Conservation (phyloP, 2,113 vertebrate species). For the Pseudopodoces humilis region DNA sequence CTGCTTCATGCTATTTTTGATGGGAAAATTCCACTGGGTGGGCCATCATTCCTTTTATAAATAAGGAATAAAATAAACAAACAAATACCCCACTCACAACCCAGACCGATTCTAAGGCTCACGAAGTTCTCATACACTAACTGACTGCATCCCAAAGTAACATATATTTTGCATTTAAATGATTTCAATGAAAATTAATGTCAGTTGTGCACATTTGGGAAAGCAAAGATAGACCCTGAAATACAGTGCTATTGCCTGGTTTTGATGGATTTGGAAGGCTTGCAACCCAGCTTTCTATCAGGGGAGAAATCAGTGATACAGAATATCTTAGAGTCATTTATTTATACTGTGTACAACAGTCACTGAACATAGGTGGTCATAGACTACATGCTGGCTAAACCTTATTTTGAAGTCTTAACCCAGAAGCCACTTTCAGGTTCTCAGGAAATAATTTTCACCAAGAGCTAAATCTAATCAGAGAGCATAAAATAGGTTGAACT, state of each 20-base stretch:
- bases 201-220: constrained; percentile 22
- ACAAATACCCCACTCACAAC: constrained; percentile 33
- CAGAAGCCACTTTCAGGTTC: background rate
- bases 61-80: constrained; percentile 55
- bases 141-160: background rate
- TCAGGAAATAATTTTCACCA: constrained; percentile 28
- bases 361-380: background rate
- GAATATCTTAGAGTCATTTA: background rate
- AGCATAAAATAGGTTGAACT: background rate
- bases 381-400: background rate
- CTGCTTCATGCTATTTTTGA: constrained; percentile 57
- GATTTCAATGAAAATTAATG: constrained; percentile 26
- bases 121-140: constrained; percentile 26
- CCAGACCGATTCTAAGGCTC: background rate
- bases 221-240: background rate
- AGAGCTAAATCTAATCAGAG: background rate
- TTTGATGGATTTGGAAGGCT: constrained; percentile 3
- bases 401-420: constrained; percentile 8
- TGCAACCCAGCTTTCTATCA: background rate
- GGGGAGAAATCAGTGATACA: background rate
- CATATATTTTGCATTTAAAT: constrained; percentile 19
- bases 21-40: constrained; percentile 67
- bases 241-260: background rate
- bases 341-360: background rate
- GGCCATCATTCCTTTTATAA: constrained; percentile 40